phyloP scores from a whole-genome alignment of 2,888 invertebrate species.

The Scaptomyza tumidula region DNA sequence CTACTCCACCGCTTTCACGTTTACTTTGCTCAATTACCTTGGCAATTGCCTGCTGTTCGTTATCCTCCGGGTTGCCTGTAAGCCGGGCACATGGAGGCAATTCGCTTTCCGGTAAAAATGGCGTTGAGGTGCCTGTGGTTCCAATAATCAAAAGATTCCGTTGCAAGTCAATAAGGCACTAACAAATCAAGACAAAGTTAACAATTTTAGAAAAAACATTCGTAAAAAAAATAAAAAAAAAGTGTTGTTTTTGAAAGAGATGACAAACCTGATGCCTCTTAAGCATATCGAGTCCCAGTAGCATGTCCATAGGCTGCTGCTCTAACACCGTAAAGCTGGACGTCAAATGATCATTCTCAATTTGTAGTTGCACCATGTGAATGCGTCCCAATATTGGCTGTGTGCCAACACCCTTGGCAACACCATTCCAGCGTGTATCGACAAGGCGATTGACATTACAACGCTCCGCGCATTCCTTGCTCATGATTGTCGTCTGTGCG shows the following conservation, averaged over 20 bases:
- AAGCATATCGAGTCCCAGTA: conserved; percentile 98
- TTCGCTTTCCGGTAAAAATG: conserved; percentile 90
- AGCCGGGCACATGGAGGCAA: conserved; percentile 93
- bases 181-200: conserved; percentile 34
- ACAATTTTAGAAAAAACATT: background rate
- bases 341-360: conserved; percentile 95
- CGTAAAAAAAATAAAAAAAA: background rate
- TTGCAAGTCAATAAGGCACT: conserved; percentile 96
- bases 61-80: conserved; percentile 85
- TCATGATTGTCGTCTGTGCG: conserved; percentile 99
- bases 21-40: conserved; percentile 90
- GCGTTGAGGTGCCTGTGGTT: conserved; percentile 96
- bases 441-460: conserved; percentile 96
- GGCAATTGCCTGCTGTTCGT: conserved; percentile 90
- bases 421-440: conserved; percentile 96
- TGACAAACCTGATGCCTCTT: conserved; percentile 94
- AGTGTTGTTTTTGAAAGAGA: background rate
- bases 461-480: conserved; percentile 96
- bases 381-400: conserved; percentile 98
- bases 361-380: conserved; percentile 98
- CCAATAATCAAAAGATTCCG: conserved; percentile 95
- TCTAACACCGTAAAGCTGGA: conserved; percentile 98
- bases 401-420: conserved; percentile 98
- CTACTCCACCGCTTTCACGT: conserved; percentile 83
- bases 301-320: conserved; percentile 99